Evolutionary conservation across 2,888 invertebrate species (phyloP).

Genomic region (Eupithecia inturbata): DNA sequence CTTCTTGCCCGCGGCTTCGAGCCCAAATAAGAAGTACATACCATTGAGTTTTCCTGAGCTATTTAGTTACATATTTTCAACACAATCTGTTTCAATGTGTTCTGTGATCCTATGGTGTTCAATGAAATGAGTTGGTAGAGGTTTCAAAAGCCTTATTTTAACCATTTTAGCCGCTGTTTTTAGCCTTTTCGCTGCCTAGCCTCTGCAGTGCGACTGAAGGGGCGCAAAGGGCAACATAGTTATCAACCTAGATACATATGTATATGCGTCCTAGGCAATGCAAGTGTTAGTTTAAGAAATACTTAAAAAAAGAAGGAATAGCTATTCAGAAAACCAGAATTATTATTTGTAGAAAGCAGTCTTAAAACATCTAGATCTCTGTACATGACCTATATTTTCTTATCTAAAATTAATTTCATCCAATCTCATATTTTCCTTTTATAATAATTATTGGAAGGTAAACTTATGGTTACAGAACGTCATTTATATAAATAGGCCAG

Average conservation of each 20-base stretch:
- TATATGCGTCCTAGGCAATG: background rate
- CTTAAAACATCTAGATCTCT: background rate
- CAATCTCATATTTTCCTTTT: background rate
- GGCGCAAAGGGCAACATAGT: background rate
- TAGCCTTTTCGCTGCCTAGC: background rate
- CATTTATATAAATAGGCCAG: slow-evolving; percentile 1
- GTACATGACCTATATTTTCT: background rate
- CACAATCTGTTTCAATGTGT: background rate
- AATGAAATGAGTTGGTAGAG: background rate
- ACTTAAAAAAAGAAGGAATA: background rate
- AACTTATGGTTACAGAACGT: background rate
- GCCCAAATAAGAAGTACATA: background rate
- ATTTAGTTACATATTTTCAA: background rate
- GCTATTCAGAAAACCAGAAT: background rate
- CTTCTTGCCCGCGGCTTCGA: background rate
- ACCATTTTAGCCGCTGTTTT: background rate
- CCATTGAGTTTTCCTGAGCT: background rate
- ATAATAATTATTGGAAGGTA: background rate
- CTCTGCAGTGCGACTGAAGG: background rate
- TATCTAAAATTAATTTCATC: background rate
- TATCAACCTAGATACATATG: background rate
- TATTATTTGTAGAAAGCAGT: background rate
- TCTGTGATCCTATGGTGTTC: background rate
- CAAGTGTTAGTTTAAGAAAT: background rate
- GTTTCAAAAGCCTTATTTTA: background rate